Base-by-base conservation (phyloP, 2,888 invertebrate species). In the Oegoconia quadripuncta region DNA sequence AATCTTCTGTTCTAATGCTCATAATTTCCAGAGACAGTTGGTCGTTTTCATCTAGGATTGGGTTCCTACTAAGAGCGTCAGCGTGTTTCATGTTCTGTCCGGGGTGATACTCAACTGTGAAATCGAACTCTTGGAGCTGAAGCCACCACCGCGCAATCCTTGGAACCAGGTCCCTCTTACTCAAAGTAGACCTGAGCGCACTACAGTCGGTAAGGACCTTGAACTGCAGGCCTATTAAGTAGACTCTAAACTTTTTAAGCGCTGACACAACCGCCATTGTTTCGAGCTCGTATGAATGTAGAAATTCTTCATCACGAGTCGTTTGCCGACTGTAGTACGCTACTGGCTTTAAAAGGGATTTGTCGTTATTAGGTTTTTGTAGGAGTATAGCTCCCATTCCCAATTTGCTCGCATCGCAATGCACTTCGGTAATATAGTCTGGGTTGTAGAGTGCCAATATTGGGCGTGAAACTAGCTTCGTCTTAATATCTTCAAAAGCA, bases 241-340 rank as follows among this genome's bases (percentile, higher is more conserved):
- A 74, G 0, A 51, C 46, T 11, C 67, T 41, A 40, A 73, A 69
- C 39, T 25, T 16, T 15, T 34, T 34, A 1, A 39, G 16, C 1
- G 39, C 27, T 7, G 15, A 7, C 2, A 34, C 39, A 5, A 39
- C 39, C 1, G 39, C 39, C 16, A 39, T 25, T 3, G 34, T 39
- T 13, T 39, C 34, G n/a, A 39, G 40, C 23, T 78, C 74, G 16
- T 61, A 65, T 1, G 59, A 59, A 17, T 62, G 61, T 20, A 65
- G 70, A 17, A 52, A 57, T 3, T 25, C 14, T 44, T 78, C 74
- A 1, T 52, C 46, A 1, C 37, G 42, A 0, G 55, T 53, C 0
- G 68, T 56, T 33, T 59, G 60, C 6, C 61, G 49, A 30, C 64
- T 68, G 18, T 48, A 59, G 37, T 63, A 74, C 1, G 57, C 55